These are phyloP conservation scores for Pangasianodon gigas DNA, from an alignment of 2,113 vertebrate species.

Conservation along the genomic window DNA sequence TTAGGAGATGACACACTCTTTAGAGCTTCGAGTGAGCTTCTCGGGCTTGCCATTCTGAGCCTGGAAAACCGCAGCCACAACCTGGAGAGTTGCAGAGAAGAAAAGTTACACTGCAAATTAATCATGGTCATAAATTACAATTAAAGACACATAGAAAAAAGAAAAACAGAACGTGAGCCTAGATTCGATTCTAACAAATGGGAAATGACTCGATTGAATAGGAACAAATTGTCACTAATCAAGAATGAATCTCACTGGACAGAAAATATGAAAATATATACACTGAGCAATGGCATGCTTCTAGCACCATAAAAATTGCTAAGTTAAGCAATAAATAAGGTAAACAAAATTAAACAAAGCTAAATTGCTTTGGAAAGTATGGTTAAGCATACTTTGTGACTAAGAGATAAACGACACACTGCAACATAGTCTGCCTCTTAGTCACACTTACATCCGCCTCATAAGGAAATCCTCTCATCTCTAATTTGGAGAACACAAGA, in stretches of 20 bases:
- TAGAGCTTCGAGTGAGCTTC: conserved; percentile 79
- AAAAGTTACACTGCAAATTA: background rate
- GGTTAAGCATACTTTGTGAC: background rate
- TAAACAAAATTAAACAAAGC: background rate
- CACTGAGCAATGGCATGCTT: background rate
- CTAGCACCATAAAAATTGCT: background rate
- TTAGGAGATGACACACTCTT: conserved; percentile 78
- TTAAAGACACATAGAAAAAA: background rate
- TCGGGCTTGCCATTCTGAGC: conserved; percentile 77
- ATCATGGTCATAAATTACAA: background rate
- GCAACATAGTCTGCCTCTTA: background rate
- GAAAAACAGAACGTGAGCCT: background rate
- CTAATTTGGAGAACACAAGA: conserved; percentile 83
- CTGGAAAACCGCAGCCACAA: conserved; percentile 78
- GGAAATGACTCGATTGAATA: background rate
- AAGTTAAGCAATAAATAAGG: background rate
- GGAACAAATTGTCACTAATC: background rate
- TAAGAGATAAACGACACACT: background rate
- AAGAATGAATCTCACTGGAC: background rate
- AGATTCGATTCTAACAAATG: background rate
- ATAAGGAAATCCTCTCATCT: conserved; percentile 79
- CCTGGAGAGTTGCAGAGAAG: conserved; percentile 59
- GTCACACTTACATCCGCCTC: conserved; percentile 82
- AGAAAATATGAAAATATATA: background rate
- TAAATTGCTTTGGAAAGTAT: background rate